Base-by-base conservation (phyloP, 2,888 invertebrate species). In the Caenorhabditis sp. region DNA sequence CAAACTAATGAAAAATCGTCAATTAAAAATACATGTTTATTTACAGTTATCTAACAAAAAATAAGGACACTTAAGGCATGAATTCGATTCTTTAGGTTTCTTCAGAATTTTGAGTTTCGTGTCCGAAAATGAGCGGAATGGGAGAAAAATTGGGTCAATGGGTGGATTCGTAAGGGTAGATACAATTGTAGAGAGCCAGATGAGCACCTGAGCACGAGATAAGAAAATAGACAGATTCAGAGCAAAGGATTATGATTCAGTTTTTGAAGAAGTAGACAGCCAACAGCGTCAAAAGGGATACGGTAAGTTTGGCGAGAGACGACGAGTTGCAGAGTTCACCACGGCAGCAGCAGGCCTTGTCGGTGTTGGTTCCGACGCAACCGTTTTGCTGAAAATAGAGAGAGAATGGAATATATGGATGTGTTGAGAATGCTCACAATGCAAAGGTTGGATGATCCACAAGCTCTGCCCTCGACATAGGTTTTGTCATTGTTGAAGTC, bases 291-390 rank as follows among this genome's bases (percentile, higher is more conserved):
- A 73, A 31, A 49, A 83, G 24, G n/a, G 83, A 79, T 26, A 54
- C 74, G 7, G 79, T 70, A 38, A 83, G 51, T 28, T 79, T 79
- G 49, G 64, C 73, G 19, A 74, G 58, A 8, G 79, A 79, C 0
- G 83, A 64, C 0, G 82, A 82, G 64, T 87, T 87, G 76, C 87
- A 87, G 41, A 82, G 84, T 10, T 87, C 85, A 38, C 82, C 85
- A 44, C 72, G 73, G 66, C 87, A 87, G 69, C 87, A 87, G 76
- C 87, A 87, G 38, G 85, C 84, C 66, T 80, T 77, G 66, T 87
- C 86, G 31, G 76, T 81, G 49, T 72, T 73, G 12, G 76, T 72
- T 28, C 87, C 87, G 22, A 86, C 79, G 59, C 87, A 87, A 14
- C 86, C 85, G 44, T 86, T 80, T 80, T 84, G 77, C 87, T 87